Evolutionary conservation across 2,888 invertebrate genomes (phyloP), one percentile per base, ranked within the genome.

Genomic region (Eupeodes latifasciatus): DNA sequence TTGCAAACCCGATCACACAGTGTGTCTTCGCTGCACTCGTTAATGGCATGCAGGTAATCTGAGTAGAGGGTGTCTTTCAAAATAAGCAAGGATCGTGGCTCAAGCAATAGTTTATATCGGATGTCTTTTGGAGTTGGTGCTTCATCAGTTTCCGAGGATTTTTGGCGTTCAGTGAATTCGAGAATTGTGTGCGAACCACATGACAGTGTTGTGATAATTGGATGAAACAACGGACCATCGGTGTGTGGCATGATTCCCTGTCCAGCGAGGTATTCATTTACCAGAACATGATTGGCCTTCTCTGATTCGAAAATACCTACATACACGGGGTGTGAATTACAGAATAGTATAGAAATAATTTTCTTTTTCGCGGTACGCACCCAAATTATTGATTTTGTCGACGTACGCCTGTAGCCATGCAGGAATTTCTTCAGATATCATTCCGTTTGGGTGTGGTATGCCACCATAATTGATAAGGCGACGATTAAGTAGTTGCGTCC

Each of bases 391-490:
- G 84, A 99, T 95, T 94, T 95, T 96, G 59, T 96, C 94, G 34
- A 97, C 94, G 91, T 96, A 97, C 16, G 92, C 93, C 90, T 96
- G 94, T 47, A 99, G 94, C 99, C 99, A 99, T 92, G 93, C 91
- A 1, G 99, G 99, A 90, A 99, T 96, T 89, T 95, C 94, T 93
- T 99, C 99, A 0, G 97, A 96, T 89, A 99, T 96, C 98, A 99
- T 98, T 81, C 98, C 98, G 91, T 98, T 98, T 16, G 95, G 95
- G 92, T 98, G 98, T 0, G 99, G 99, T 79, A 98, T 94, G 0
- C 99, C 99, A 36, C 99, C 99, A 96, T 99, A 99, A 93, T 99
- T 99, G 92, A 99, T 98, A n/a, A 99, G 94, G 89, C 99, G 95
- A 89, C 99, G 95, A 92, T 98, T 97, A 27, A 96, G 96, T 57